phyloP scores from a whole-genome alignment of 64 coral and sea anemone species.

The Hydrozoanthus tunicans region DNA sequence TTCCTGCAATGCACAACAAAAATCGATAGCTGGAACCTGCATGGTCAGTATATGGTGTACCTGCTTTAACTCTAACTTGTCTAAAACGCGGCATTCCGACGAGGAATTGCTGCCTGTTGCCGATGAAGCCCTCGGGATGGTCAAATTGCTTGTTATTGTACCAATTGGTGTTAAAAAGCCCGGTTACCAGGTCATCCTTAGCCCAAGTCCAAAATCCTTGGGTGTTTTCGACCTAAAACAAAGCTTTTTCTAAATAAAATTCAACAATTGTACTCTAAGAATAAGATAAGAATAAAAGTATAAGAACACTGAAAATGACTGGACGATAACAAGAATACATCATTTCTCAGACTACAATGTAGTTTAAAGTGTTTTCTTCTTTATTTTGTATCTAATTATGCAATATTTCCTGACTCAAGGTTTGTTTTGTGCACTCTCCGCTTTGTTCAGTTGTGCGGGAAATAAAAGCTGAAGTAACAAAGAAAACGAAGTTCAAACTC shows the following conservation, averaged over 20 bases:
- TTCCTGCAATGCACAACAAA: too few species aligned
- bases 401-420: too few species aligned
- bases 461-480: too few species aligned
- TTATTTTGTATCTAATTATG: too few species aligned
- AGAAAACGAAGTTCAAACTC: too few species aligned
- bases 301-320: too few species aligned
- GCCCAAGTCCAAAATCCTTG: slow-evolving; percentile 74
- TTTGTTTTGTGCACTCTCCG: too few species aligned
- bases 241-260: too few species aligned
- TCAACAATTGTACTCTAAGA: background rate
- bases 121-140: slow-evolving; percentile 74
- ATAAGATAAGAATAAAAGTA: background rate
- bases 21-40: background rate
- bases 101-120: slow-evolving; percentile 69
- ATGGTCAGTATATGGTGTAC: background rate
- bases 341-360: too few species aligned
- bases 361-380: too few species aligned
- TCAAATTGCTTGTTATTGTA: slow-evolving; percentile 49
- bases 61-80: slow-evolving; percentile 82
- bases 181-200: slow-evolving; percentile 51
- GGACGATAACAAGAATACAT: too few species aligned
- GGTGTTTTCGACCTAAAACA: slow-evolving; percentile 56
- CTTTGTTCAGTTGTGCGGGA: too few species aligned
- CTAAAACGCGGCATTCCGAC: slow-evolving; percentile 91
- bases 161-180: slow-evolving; percentile 75